Percentiles rank a stretch among this genome's conserved stretches.
Conservation (phyloP, 1,140 invertebrate genomes). For the Magallana angulata region DNA sequence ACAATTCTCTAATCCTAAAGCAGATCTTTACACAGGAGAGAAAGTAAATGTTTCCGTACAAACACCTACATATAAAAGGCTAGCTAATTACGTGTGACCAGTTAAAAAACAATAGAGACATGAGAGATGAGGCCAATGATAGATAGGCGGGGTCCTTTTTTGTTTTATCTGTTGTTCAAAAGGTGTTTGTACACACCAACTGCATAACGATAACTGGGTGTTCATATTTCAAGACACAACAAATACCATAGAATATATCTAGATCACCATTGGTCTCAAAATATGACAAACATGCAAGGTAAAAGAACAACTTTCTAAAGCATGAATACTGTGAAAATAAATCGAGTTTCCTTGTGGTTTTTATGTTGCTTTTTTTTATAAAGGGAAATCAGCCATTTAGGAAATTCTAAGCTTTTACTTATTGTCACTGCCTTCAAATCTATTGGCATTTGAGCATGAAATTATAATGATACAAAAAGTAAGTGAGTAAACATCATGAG, state of each 20-base stretch:
- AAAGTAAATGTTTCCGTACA: background rate
- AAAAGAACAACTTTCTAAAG: too few species aligned
- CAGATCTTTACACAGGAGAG: slow-evolving; percentile 24
- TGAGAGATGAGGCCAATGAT: slow-evolving; percentile 7
- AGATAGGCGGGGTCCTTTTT: background rate
- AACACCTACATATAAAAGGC: background rate
- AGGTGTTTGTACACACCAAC: background rate
- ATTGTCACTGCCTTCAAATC: too few species aligned
- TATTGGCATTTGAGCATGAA: too few species aligned
- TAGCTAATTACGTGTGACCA: slow-evolving; percentile 3
- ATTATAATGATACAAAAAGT: too few species aligned
- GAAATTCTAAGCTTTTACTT: too few species aligned
- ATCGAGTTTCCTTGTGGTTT: too few species aligned
- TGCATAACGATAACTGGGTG: background rate
- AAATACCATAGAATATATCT: background rate
- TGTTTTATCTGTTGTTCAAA: background rate
- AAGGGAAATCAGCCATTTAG: too few species aligned
- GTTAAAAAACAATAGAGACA: slow-evolving; percentile 23
- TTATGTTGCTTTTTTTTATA: too few species aligned
- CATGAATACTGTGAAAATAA: too few species aligned
- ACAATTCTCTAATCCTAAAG: background rate
- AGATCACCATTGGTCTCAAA: background rate
- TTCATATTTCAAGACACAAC: background rate
- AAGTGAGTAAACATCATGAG: too few species aligned
- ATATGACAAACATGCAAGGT: too few species aligned